phyloP scores from a whole-genome alignment of 2,888 invertebrate species.

The Ernsta delagoae region DNA sequence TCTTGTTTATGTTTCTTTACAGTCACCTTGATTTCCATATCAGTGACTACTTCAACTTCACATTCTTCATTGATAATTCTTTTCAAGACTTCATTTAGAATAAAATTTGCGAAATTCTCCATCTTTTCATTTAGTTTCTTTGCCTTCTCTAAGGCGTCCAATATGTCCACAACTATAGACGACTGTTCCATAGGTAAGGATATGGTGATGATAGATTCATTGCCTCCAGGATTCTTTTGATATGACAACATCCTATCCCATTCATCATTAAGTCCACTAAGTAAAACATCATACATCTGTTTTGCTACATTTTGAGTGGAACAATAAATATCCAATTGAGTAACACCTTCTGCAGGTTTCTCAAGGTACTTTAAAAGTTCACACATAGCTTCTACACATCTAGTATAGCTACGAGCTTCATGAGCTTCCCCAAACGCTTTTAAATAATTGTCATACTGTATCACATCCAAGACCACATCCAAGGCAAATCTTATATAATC shows the following conservation, averaged over 20 bases:
- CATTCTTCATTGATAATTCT: slow-evolving; percentile 83
- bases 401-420: slow-evolving; percentile 61
- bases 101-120: slow-evolving; percentile 82
- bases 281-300: slow-evolving; percentile 71
- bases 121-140: slow-evolving; percentile 77
- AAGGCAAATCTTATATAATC: slow-evolving; percentile 84
- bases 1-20: slow-evolving; percentile 66
- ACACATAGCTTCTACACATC: slow-evolving; percentile 80
- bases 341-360: slow-evolving; percentile 75
- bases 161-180: slow-evolving; percentile 56
- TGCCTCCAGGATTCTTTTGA: slow-evolving; percentile 52
- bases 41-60: slow-evolving; percentile 69
- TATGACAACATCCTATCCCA: slow-evolving; percentile 81
- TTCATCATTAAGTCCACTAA: slow-evolving; percentile 71
- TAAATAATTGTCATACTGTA: slow-evolving; percentile 64
- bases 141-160: slow-evolving; percentile 69
- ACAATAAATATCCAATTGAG: slow-evolving; percentile 78
- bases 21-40: slow-evolving; percentile 60
- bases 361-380: slow-evolving; percentile 74
- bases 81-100: slow-evolving; percentile 84
- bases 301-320: slow-evolving; percentile 76
- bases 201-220: slow-evolving; percentile 62
- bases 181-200: slow-evolving; percentile 66
- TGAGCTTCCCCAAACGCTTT: slow-evolving; percentile 67
- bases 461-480: slow-evolving; percentile 68